These are phyloP conservation scores for Papilio helenus DNA, from an alignment of 1,140 invertebrate genomes.

Conservation along the genomic window DNA sequence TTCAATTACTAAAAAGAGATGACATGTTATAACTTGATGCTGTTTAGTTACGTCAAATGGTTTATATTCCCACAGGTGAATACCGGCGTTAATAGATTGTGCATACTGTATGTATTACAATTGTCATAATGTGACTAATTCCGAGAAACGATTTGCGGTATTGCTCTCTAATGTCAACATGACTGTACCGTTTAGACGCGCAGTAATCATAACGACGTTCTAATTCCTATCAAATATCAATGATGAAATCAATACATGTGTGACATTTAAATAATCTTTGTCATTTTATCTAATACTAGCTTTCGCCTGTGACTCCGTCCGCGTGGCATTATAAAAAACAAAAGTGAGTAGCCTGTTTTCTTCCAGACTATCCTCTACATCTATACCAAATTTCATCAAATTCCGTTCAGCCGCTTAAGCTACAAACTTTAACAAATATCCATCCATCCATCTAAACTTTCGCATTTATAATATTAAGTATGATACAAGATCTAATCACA, in stretches of 20 bases:
- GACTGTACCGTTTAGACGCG: neutral
- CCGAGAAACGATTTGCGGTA: constrained; percentile 3
- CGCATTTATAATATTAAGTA: no score
- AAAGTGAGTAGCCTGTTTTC: no score
- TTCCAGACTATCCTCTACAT: no score
- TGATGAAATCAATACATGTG: neutral
- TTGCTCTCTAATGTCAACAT: constrained; percentile 2
- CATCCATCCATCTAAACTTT: no score
- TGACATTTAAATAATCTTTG: no score
- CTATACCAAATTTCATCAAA: no score
- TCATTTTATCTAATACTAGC: neutral
- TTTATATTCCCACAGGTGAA: constrained; percentile 18
- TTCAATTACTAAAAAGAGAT: neutral
- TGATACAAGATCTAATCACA: constrained; percentile 24
- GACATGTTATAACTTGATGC: neutral
- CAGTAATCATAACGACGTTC: neutral
- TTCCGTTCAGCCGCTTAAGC: no score
- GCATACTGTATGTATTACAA: neutral
- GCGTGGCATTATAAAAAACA: no score
- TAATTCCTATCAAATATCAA: neutral
- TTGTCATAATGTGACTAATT: constrained; percentile 13
- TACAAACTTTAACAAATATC: no score
- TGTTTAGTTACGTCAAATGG: neutral
- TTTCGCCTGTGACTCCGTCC: no score
- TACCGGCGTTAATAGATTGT: constrained; percentile 19